Conservation (phyloP, 2,888 invertebrate genomes). For the Nomada flava region DNA sequence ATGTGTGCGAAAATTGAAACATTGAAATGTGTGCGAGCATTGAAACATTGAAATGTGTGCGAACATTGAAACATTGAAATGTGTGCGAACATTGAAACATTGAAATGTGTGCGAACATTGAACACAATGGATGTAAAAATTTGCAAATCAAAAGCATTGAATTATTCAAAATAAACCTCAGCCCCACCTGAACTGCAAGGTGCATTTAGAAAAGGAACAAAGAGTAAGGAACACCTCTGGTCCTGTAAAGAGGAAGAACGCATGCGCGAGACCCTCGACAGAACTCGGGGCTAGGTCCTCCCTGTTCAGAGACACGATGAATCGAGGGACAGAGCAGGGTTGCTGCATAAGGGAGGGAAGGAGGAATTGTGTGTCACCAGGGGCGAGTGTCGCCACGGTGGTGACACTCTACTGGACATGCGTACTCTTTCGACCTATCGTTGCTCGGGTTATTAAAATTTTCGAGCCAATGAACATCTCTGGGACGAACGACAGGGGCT, state of each 20-base stretch:
- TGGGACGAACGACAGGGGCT: conserved; percentile 62
- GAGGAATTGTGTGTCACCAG: conserved; percentile 71
- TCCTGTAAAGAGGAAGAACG: conserved; percentile 42
- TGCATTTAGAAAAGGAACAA: background rate
- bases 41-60: too few relatives aligned
- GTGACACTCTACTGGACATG: conserved; percentile 82
- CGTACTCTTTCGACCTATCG: conserved; percentile 83
- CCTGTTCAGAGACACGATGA: conserved; percentile 60
- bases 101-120: too few relatives aligned
- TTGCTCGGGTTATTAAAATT: conserved; percentile 81
- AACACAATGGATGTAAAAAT: too few relatives aligned
- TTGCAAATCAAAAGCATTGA: too few relatives aligned
- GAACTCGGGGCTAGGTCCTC: conserved; percentile 58
- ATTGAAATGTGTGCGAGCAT: too few relatives aligned
- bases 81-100: too few relatives aligned
- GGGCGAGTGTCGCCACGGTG: conserved; percentile 71
- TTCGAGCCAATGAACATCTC: conserved; percentile 80
- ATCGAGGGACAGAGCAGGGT: conserved; percentile 45
- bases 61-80: too few relatives aligned
- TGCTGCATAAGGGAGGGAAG: conserved; percentile 39
- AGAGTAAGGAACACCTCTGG: conserved; percentile 27
- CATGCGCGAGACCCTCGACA: conserved; percentile 54
- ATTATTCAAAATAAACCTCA: too few relatives aligned
- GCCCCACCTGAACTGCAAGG: background rate
- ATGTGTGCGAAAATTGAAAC: too few relatives aligned